phyloP scores from a whole-genome alignment of 2,113 vertebrate species.

The Colinus virginianus region DNA sequence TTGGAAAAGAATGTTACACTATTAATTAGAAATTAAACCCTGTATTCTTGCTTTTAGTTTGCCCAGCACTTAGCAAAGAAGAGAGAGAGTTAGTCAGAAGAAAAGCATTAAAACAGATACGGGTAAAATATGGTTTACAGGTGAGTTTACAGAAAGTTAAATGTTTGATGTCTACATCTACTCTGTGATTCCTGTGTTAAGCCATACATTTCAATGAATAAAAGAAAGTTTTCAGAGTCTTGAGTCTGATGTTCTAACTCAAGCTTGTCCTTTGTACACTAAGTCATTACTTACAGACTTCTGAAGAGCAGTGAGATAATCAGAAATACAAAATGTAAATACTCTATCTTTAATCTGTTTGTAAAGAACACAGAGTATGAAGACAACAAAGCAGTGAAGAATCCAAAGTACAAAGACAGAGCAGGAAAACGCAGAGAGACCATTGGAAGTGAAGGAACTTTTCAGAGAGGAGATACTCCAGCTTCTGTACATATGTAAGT shows the following conservation, averaged over 20 bases:
- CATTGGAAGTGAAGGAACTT: conserved; percentile 92
- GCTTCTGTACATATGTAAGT: conserved; percentile 93
- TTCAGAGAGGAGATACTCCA: conserved; percentile 90
- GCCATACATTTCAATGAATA: background rate
- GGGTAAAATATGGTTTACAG: conserved; percentile 97
- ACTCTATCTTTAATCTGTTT: background rate
- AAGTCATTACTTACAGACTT: background rate
- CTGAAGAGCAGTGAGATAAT: background rate
- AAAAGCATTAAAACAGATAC: conserved; percentile 94
- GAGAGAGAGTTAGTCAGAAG: conserved; percentile 92
- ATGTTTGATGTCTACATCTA: background rate
- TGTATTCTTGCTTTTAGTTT: conserved; percentile 76
- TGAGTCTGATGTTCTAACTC: background rate
- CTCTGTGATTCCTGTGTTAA: background rate
- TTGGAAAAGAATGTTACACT: background rate
- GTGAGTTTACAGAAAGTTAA: conserved; percentile 75
- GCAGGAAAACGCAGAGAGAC: conserved; percentile 91
- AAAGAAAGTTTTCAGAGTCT: background rate
- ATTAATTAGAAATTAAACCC: background rate
- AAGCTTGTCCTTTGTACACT: background rate
- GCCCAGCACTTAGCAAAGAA: conserved; percentile 86
- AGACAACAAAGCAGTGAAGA: conserved; percentile 85
- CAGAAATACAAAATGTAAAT: background rate
- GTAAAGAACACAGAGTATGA: conserved; percentile 90
- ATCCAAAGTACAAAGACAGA: conserved; percentile 92